Evolutionary conservation across 2,888 invertebrate genomes (phyloP).

Genomic region (Lottia scabra): DNA sequence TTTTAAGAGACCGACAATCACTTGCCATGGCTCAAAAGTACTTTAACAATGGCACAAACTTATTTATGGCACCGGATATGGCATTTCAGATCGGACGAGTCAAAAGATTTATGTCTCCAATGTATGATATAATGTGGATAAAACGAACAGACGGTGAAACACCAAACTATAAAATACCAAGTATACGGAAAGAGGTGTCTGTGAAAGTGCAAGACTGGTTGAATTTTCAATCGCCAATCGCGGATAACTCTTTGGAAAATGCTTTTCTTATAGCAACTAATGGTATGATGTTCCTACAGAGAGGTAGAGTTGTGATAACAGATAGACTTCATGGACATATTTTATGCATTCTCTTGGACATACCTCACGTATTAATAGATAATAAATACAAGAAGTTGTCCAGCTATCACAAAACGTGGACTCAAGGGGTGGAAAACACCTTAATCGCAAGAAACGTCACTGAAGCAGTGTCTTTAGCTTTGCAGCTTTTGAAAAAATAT

Average conservation of each 20-base stretch:
- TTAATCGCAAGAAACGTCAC: conserved; percentile 20
- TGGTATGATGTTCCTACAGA: conserved; percentile 33
- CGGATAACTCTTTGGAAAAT: conserved; percentile 21
- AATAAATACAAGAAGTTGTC: conserved; percentile 26
- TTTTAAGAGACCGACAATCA: conserved; percentile 25
- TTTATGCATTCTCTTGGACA: conserved; percentile 22
- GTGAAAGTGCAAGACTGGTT: conserved; percentile 27
- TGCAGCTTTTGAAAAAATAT: conserved; percentile 24
- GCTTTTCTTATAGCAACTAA: conserved; percentile 23
- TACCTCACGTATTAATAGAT: conserved; percentile 35
- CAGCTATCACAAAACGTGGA: conserved; percentile 25
- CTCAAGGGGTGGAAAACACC: conserved; percentile 26
- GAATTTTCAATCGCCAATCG: conserved; percentile 22
- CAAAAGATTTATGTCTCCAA: conserved; percentile 16
- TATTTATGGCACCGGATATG: conserved; percentile 33
- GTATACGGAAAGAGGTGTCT: conserved; percentile 16
- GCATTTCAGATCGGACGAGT: conserved; percentile 30
- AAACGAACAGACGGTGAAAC: conserved; percentile 25
- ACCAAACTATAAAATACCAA: conserved; percentile 7
- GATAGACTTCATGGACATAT: conserved; percentile 40
- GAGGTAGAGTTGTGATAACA: conserved; percentile 37
- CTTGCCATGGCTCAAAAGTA: conserved; percentile 11
- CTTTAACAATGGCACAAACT: conserved; percentile 18
- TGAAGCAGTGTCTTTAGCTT: conserved; percentile 25
- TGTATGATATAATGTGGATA: conserved; percentile 34